These are phyloP conservation scores for Alcis repandata DNA, from an alignment of 2,888 invertebrate species.

Conservation along the genomic window DNA sequence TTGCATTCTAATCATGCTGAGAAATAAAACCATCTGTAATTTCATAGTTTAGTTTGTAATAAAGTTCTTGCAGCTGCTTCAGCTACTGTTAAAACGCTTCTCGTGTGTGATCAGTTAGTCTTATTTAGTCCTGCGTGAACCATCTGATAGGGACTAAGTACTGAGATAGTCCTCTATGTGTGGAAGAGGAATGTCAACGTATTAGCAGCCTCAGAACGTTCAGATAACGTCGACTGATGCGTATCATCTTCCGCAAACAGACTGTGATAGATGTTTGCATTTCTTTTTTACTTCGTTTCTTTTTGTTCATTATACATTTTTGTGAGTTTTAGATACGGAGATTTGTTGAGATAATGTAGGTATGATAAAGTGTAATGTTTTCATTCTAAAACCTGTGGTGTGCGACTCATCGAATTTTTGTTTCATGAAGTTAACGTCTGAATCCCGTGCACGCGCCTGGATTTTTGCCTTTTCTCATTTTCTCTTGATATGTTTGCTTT, in stretches of 20 bases:
- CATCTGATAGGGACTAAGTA: conserved; percentile 39
- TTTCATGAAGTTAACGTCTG: no score
- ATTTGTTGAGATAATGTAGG: neutral
- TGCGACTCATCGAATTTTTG: no score
- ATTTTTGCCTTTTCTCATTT: neutral
- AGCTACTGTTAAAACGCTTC: neutral
- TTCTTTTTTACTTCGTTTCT: conserved; percentile 39
- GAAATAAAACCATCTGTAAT: no score
- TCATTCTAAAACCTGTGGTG: no score
- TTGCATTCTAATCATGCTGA: no score
- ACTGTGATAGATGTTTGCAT: conserved; percentile 30
- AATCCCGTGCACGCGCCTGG: neutral
- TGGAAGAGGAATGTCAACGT: conserved; percentile 50
- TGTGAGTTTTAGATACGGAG: neutral
- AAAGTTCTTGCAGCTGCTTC: neutral
- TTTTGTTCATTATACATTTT: conserved; percentile 1
- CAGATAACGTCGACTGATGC: conserved; percentile 38
- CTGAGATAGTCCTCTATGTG: conserved; percentile 47
- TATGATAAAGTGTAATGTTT: no score
- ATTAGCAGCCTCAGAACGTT: conserved; percentile 54
- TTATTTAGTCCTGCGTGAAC: conserved; percentile 27
- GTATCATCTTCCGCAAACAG: conserved; percentile 30
- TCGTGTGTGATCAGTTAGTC: conserved; percentile 50
- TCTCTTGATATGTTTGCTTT: no score
- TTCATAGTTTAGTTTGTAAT: neutral